Percentiles rank a stretch among this genome's conserved stretches.
These are phyloP conservation scores for Fregetta grallaria DNA, from an alignment of 2,113 vertebrate species.

Conservation along the genomic window DNA sequence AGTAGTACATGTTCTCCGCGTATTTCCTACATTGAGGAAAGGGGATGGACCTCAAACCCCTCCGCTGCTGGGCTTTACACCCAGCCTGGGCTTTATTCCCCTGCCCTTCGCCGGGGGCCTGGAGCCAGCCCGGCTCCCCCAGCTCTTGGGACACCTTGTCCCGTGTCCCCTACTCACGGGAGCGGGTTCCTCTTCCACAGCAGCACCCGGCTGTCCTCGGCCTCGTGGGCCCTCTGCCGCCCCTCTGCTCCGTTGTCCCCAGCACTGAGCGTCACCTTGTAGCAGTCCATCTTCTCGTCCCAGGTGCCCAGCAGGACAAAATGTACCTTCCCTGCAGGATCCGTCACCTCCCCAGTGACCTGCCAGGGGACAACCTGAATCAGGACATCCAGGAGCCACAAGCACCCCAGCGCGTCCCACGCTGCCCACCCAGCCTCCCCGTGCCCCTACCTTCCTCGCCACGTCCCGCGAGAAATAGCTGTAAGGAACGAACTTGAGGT, in stretches of 20 bases:
- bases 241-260: constrained; percentile 87
- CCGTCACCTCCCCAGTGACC: constrained; percentile 93
- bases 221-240: constrained; percentile 81
- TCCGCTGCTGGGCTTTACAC: fast-evolving
- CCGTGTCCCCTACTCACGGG: constrained; percentile 79
- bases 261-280: constrained; percentile 77
- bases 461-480: constrained; percentile 93
- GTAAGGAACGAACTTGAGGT: constrained; percentile 93
- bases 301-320: constrained; percentile 91
- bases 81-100: neutral
- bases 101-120: fast-evolving
- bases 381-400: fast-evolving
- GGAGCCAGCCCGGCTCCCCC: fast-evolving
- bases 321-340: constrained; percentile 88
- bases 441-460: constrained; percentile 85
- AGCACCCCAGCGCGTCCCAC: fast-evolving
- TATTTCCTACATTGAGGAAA: constrained; percentile 74
- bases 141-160: fast-evolving
- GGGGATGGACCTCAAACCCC: neutral
- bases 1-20: constrained; percentile 96
- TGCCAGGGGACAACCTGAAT: neutral
- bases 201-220: constrained; percentile 78
- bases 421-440: fast-evolving
- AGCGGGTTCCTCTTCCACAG: constrained; percentile 92
- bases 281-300: constrained; percentile 98